Percentiles rank a stretch among this genome's conserved stretches.
These are phyloP conservation scores for Drosophila hawaiiensis DNA, from an alignment of 2,888 invertebrate genomes.

Conservation along the genomic window DNA sequence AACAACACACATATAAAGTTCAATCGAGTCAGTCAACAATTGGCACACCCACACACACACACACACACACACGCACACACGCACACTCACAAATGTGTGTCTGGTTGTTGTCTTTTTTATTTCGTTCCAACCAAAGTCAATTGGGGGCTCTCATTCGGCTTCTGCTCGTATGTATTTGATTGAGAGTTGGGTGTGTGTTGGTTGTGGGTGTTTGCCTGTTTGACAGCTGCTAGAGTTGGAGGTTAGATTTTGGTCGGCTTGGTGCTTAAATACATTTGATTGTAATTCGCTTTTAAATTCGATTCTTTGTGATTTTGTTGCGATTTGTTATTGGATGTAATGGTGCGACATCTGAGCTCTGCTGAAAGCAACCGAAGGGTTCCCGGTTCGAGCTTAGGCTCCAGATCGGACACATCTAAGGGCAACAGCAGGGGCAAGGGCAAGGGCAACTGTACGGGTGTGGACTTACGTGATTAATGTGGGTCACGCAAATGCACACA, in stretches of 20 bases:
- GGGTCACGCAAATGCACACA: constrained; percentile 59
- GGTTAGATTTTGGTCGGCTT: constrained; percentile 72
- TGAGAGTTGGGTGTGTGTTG: constrained; percentile 9
- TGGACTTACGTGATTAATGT: constrained; percentile 67
- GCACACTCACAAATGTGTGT: constrained; percentile 18
- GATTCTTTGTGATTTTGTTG: constrained; percentile 68
- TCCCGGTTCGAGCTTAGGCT: constrained; percentile 5
- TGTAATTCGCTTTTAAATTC: constrained; percentile 81
- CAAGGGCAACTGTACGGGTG: constrained; percentile 2
- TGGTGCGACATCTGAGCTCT: constrained; percentile 77
- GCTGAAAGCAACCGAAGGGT: constrained; percentile 5
- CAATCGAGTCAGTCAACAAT: constrained; percentile 80
- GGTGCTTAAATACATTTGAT: constrained; percentile 79
- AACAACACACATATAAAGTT: constrained; percentile 60
- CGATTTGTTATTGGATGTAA: constrained; percentile 81
- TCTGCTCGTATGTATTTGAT: constrained; percentile 25
- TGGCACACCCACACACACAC: constrained; percentile 48
- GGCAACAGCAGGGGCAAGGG: neutral
- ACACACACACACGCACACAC: constrained; percentile 20
- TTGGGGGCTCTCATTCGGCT: constrained; percentile 50
- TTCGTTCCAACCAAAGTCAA: constrained; percentile 61
- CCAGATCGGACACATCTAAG: constrained; percentile 2
- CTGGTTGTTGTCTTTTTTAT: constrained; percentile 22
- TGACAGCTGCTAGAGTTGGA: constrained; percentile 20
- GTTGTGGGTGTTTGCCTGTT: constrained; percentile 8